Percentiles rank a stretch among this genome's conserved stretches.
Evolutionary conservation across 2,888 invertebrate genomes (phyloP).

Genomic region (Oxycera nigricornis): DNA sequence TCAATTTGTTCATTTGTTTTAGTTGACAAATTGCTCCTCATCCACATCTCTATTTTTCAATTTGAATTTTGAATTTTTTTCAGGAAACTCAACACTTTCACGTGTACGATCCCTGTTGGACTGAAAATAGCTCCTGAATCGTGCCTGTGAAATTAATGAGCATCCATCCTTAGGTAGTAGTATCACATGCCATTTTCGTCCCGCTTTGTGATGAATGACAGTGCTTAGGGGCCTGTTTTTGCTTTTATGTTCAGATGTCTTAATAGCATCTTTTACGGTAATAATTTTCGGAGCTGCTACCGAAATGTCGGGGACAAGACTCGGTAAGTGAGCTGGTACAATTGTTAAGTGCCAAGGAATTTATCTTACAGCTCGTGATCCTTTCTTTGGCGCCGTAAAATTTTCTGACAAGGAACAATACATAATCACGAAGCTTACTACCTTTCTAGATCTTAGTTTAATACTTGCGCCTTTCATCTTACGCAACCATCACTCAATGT

Average conservation of each 20-base stretch:
- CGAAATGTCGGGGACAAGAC: constrained; percentile 6
- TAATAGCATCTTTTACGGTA: constrained; percentile 38
- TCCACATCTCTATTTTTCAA: too few species aligned
- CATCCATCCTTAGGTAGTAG: constrained; percentile 9
- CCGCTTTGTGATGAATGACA: constrained; percentile 35
- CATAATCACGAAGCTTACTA: too few species aligned
- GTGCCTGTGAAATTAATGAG: constrained; percentile 11
- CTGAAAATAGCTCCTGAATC: too few species aligned
- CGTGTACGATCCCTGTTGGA: too few species aligned
- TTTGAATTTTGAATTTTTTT: too few species aligned
- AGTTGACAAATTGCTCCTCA: too few species aligned
- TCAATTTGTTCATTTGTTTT: too few species aligned
- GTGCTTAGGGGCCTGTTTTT: constrained; percentile 30
- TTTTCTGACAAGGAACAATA: background rate
- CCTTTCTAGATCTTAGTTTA: too few species aligned
- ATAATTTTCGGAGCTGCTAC: constrained; percentile 29
- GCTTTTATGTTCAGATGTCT: constrained; percentile 35
- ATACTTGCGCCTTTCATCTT: too few species aligned
- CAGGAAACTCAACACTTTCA: too few species aligned
- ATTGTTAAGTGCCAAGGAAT: constrained; percentile 36
- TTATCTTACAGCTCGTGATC: constrained; percentile 27
- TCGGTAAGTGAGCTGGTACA: constrained; percentile 17
- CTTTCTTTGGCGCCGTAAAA: constrained; percentile 9
- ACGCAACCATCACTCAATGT: background rate
- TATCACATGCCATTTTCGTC: background rate